phyloP scores from a whole-genome alignment of 2,113 vertebrate genomes.

The Burhinus bistriatus region DNA sequence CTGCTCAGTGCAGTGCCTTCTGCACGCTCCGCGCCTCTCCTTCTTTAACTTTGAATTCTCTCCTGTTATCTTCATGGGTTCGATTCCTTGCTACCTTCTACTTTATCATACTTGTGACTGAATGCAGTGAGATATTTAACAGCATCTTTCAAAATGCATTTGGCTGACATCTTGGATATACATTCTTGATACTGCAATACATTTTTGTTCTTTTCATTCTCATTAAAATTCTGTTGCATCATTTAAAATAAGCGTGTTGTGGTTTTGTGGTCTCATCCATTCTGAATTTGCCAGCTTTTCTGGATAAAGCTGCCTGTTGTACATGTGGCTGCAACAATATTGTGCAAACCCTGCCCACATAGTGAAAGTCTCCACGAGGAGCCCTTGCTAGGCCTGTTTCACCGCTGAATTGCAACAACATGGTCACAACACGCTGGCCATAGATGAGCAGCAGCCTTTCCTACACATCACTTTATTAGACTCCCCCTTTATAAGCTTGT shows the following conservation, averaged over 20 bases:
- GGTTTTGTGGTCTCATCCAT: neutral
- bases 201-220: neutral
- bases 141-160: neutral
- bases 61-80: neutral
- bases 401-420: neutral
- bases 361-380: neutral
- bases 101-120: neutral
- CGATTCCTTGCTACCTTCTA: neutral
- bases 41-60: neutral
- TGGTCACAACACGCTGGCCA: neutral
- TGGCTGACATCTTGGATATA: neutral
- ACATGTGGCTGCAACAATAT: fast-evolving
- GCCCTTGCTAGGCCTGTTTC: neutral
- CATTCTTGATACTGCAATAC: neutral
- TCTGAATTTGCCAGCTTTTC: neutral
- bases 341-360: neutral
- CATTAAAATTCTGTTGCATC: constrained; percentile 45
- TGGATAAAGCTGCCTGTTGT: neutral
- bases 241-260: neutral
- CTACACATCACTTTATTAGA: neutral
- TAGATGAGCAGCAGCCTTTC: neutral
- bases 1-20: neutral
- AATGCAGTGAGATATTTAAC: neutral
- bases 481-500: too few species aligned
- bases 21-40: neutral